Evolutionary conservation across 2,888 invertebrate species (phyloP).

Genomic region (Cancer borealis): DNA sequence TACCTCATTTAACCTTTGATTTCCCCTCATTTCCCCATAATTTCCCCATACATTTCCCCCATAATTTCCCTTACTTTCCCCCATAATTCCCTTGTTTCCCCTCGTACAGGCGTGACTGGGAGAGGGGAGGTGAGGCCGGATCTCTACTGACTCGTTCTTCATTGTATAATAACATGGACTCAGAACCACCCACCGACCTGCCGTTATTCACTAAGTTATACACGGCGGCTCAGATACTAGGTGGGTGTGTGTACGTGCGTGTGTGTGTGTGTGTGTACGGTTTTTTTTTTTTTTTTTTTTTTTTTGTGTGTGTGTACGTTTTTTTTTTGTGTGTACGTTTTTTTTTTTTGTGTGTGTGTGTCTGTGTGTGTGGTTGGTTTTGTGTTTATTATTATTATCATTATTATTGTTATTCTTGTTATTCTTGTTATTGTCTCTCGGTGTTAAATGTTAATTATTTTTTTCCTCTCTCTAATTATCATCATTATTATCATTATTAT

Average conservation of each 20-base stretch:
- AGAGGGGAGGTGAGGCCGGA: constrained; percentile 67
- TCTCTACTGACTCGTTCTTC: constrained; percentile 60
- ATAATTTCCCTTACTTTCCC: background rate
- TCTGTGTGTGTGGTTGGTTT: background rate
- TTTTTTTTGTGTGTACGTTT: background rate
- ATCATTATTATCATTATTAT: background rate
- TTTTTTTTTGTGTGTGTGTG: no score
- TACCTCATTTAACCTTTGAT: no score
- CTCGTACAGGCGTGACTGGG: constrained; percentile 73
- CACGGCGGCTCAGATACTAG: constrained; percentile 72
- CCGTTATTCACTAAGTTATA: constrained; percentile 75
- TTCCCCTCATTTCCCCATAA: background rate
- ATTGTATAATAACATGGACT: constrained; percentile 68
- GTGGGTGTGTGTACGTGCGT: constrained; percentile 50
- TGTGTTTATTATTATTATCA: no score
- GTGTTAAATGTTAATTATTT: background rate
- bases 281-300: background rate
- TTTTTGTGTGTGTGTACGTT: background rate
- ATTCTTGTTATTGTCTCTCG: no score
- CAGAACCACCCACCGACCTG: constrained; percentile 47
- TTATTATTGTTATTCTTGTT: no score
- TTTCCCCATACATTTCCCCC: background rate
- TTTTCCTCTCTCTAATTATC: background rate
- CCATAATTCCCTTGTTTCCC: background rate
- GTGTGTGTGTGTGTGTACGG: background rate